A percentile compares a stretch with the other conserved stretches of the same genome.
These are phyloP conservation scores for Pygocentrus nattereri DNA, from an alignment of 2,797 vertebrate genomes.

Conservation along the genomic window DNA sequence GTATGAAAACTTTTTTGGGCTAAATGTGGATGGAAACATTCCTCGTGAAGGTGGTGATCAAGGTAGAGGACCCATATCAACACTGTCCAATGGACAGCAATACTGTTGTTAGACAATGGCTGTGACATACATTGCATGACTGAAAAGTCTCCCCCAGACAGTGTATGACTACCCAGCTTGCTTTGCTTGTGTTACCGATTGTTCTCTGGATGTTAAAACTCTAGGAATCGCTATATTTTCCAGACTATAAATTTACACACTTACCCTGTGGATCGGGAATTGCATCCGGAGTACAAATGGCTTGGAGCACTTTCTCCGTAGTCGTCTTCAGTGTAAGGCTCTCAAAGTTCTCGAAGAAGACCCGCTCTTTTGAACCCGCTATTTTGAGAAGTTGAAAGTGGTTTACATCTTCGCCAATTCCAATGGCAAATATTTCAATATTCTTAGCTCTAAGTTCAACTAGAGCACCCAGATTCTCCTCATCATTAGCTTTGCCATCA, in stretches of 20 bases:
- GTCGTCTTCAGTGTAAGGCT: slow-evolving; percentile 71
- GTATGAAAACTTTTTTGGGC: too few species aligned
- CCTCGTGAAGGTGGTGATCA: too few species aligned
- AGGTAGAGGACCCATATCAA: too few species aligned
- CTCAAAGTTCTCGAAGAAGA: slow-evolving; percentile 75
- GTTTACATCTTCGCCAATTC: slow-evolving; percentile 71
- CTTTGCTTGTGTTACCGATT: too few species aligned
- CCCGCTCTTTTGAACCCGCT: slow-evolving; percentile 63
- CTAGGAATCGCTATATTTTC: neutral
- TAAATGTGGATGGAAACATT: too few species aligned
- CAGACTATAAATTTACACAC: neutral
- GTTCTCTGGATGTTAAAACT: too few species aligned
- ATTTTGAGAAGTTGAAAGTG: slow-evolving; percentile 80
- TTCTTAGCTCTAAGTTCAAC: slow-evolving; percentile 66
- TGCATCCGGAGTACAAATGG: slow-evolving; percentile 61
- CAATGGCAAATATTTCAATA: slow-evolving; percentile 80
- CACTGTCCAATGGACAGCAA: too few species aligned
- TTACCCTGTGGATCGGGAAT: neutral
- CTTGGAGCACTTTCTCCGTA: slow-evolving; percentile 65
- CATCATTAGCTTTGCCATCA: slow-evolving; percentile 78
- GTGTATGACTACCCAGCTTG: too few species aligned
- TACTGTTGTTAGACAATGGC: too few species aligned
- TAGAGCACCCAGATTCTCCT: slow-evolving; percentile 67
- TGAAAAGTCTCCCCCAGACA: too few species aligned
- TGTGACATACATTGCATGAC: too few species aligned